Percentiles rank a stretch among this genome's conserved stretches.
Evolutionary conservation across 92 coral and sea anemone genomes (phyloP).

Genomic region (Zoanthus sociatus): DNA sequence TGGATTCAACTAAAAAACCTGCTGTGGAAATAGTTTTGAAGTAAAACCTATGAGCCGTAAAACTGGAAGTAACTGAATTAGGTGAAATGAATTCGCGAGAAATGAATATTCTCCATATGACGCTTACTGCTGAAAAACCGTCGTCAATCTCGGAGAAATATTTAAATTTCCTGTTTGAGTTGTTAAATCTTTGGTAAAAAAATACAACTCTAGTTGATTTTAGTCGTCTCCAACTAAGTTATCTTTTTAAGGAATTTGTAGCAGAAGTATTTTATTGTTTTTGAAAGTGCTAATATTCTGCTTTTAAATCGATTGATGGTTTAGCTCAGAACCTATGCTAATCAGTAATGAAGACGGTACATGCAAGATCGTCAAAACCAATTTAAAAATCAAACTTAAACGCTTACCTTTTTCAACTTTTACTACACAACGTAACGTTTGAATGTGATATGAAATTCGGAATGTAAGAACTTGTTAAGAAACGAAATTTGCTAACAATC

Average conservation of each 20-base stretch:
- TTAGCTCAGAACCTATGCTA: neutral
- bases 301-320: neutral
- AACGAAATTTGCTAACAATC: neutral
- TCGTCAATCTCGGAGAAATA: neutral
- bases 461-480: neutral
- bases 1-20: neutral
- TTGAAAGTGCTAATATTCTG: neutral
- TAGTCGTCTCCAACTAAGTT: neutral
- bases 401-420: conserved; percentile 17
- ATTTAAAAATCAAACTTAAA: neutral
- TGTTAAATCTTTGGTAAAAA: neutral
- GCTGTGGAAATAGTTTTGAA: neutral
- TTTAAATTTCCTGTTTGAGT: neutral
- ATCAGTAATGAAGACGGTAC: neutral
- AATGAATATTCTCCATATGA: neutral
- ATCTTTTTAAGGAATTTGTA: neutral
- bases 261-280: neutral
- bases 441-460: neutral
- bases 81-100: neutral
- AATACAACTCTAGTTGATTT: neutral
- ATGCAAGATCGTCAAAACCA: neutral
- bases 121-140: neutral
- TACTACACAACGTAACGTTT: neutral
- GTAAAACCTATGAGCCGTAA: neutral
- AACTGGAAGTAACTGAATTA: neutral